A percentile compares a stretch with the other conserved stretches of the same genome.
Evolutionary conservation across 2,113 vertebrate species (phyloP).

Genomic region (Daphoenositta chrysoptera): DNA sequence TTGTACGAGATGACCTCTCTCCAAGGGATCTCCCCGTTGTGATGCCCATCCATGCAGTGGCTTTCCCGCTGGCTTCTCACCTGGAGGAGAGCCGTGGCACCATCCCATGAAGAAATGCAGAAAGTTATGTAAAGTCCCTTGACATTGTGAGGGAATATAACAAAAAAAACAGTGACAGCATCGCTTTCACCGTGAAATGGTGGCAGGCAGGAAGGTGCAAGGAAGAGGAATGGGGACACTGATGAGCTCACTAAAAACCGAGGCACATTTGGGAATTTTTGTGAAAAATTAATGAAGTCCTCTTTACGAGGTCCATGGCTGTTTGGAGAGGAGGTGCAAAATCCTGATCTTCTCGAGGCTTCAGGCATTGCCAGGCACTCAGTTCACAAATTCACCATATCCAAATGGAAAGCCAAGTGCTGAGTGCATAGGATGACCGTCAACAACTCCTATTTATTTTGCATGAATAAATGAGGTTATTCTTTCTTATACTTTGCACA

Average conservation of each 20-base stretch:
- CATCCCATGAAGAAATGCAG: not conserved
- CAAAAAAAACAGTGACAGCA: accelerated
- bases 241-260: accelerated
- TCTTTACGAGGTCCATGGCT: accelerated
- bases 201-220: not conserved
- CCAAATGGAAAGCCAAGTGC: not conserved
- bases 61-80: accelerated
- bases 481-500: not conserved
- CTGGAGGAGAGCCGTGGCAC: accelerated
- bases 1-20: not conserved
- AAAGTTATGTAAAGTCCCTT: accelerated
- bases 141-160: not conserved
- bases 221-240: accelerated
- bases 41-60: accelerated
- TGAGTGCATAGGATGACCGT: accelerated
- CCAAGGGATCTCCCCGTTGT: accelerated
- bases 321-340: not conserved
- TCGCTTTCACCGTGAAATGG: accelerated
- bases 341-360: not conserved
- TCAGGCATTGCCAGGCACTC: not conserved
- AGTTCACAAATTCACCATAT: not conserved
- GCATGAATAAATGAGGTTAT: not conserved
- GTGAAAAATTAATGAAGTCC: not conserved
- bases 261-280: not conserved
- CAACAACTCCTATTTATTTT: not conserved